These are phyloP conservation scores for Dryobates pubescens DNA, from an alignment of 2,797 vertebrate species.

Conservation along the genomic window DNA sequence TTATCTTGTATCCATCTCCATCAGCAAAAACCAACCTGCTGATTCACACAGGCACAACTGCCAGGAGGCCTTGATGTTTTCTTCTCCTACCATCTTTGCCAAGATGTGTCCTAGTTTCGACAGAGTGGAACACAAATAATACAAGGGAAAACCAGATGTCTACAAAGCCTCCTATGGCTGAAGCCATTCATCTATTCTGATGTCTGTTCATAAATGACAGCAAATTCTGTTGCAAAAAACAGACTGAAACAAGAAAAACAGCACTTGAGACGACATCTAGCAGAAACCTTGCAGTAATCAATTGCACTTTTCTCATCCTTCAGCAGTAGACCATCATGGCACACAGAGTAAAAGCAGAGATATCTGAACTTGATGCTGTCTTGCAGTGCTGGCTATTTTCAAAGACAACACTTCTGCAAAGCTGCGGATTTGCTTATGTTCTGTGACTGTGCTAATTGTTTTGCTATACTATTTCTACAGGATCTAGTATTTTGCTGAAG, in stretches of 20 bases:
- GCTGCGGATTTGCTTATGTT: not conserved
- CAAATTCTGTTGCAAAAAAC: not conserved
- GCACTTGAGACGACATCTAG: not conserved
- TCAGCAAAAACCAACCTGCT: not conserved
- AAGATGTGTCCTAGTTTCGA: constrained; percentile 32
- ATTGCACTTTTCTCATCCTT: not conserved
- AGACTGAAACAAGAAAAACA: not conserved
- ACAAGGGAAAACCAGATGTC: not conserved
- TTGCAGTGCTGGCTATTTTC: not conserved
- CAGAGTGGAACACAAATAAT: not conserved
- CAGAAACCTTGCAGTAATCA: not conserved
- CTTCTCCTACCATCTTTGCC: not conserved
- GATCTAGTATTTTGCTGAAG: not conserved
- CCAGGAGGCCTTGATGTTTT: not conserved
- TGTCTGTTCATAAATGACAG: not conserved
- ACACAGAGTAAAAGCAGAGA: not conserved
- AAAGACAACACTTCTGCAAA: not conserved
- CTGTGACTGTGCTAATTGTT: not conserved
- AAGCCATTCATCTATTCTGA: not conserved
- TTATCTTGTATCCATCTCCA: not conserved
- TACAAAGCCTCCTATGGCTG: not conserved
- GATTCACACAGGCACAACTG: not conserved
- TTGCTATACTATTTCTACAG: not conserved
- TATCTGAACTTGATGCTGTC: not conserved
- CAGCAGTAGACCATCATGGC: not conserved